phyloP scores from a whole-genome alignment of 2,888 invertebrate genomes.

The Pyrrhosoma nymphula region DNA sequence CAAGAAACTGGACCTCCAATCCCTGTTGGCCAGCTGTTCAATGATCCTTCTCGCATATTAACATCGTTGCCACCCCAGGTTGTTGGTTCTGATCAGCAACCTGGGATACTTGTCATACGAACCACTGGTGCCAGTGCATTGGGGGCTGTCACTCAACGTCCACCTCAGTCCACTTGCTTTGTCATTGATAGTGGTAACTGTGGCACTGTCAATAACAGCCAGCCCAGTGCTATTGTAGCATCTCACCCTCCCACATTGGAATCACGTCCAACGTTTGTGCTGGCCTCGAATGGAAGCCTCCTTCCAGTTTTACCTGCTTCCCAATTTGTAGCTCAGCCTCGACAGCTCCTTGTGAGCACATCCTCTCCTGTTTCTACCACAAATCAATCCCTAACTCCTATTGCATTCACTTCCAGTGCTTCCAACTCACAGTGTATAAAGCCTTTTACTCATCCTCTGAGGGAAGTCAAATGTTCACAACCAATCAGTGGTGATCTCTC shows the following conservation, averaged over 20 bases:
- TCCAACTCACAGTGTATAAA: not conserved
- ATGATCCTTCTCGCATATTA: slow-evolving; percentile 30
- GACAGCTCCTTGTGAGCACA: slow-evolving; percentile 46
- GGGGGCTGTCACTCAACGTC: slow-evolving; percentile 38
- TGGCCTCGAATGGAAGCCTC: slow-evolving; percentile 50
- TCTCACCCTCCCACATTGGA: slow-evolving; percentile 51
- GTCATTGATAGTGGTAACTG: slow-evolving; percentile 43
- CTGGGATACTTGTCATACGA: slow-evolving; percentile 55
- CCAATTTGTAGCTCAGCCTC: slow-evolving; percentile 42
- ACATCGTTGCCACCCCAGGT: slow-evolving; percentile 41
- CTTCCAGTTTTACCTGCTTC: slow-evolving; percentile 46
- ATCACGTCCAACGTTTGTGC: slow-evolving; percentile 47
- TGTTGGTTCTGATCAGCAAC: slow-evolving; percentile 29
- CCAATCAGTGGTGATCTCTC: not conserved
- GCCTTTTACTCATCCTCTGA: not conserved
- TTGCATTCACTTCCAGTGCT: slow-evolving; percentile 6
- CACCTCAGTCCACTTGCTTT: slow-evolving; percentile 52
- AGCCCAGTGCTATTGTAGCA: slow-evolving; percentile 31
- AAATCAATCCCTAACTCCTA: not conserved
- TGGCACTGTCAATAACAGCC: not conserved
- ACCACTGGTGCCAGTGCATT: slow-evolving; percentile 29
- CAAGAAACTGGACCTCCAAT: slow-evolving; percentile 22
- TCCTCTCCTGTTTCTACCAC: not conserved
- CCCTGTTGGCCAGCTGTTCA: slow-evolving; percentile 40
- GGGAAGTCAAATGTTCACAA: slow-evolving; percentile 39